A percentile compares a stretch with the other conserved stretches of the same genome.
These are phyloP conservation scores for Falco rusticolus DNA, from an alignment of 2,797 vertebrate genomes.

Conservation along the genomic window DNA sequence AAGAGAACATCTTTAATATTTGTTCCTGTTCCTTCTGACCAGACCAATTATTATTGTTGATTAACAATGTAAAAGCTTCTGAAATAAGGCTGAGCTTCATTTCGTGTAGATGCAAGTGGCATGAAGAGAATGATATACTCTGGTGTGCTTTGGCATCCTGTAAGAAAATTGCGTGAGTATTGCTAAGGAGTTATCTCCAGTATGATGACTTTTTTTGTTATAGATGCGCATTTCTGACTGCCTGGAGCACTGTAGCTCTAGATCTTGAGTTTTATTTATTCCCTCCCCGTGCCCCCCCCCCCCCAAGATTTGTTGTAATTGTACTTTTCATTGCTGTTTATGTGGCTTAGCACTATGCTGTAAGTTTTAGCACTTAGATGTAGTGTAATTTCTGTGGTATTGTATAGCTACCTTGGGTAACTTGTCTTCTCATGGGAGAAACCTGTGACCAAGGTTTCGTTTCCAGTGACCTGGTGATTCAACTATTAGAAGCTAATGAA, in stretches of 20 bases:
- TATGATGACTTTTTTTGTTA: not conserved
- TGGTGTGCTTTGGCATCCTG: slow-evolving; percentile 81
- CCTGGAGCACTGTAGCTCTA: not conserved
- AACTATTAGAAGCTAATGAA: too few species aligned
- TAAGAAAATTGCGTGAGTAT: slow-evolving; percentile 81
- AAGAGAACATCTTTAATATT: not conserved
- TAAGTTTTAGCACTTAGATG: not conserved
- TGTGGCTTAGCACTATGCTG: not conserved
- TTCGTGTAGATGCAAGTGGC: slow-evolving; percentile 80
- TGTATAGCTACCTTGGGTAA: too few species aligned
- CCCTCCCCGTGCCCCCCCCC: not conserved
- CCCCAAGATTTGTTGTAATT: not conserved
- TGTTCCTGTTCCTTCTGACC: not conserved
- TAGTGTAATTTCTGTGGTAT: not conserved
- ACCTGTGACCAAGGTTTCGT: too few species aligned
- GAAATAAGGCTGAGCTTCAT: not conserved
- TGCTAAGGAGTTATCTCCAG: not conserved
- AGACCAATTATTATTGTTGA: not conserved
- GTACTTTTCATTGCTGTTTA: not conserved
- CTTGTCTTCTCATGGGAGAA: too few species aligned
- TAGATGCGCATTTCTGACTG: fast-evolving
- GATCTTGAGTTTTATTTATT: not conserved
- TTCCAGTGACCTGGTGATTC: too few species aligned
- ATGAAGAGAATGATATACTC: slow-evolving; percentile 79
- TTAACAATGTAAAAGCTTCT: not conserved